Base-by-base conservation (phyloP, 2,113 vertebrate genomes). In the Philantomba maxwellii region DNA sequence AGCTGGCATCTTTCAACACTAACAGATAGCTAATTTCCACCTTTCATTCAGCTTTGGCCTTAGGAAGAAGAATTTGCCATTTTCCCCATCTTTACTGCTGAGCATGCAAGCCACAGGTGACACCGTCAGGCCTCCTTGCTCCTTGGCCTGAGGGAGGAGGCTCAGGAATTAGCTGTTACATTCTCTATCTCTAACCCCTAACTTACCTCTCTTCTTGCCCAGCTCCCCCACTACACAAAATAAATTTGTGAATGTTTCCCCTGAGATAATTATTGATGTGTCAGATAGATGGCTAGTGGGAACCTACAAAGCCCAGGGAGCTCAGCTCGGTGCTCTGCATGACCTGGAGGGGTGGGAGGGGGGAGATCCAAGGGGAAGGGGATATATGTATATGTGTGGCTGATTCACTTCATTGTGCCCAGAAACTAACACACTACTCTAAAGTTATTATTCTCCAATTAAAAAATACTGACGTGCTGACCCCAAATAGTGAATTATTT, bases 21-120 rank as follows among this genome's bases (percentile, higher is more conserved):
- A 83, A 95, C 47, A 96, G 66, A 62, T 43, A 93, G 43, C 70
- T 93, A 62, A 88, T 89, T 73, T 78, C 77, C 19, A 88, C 23
- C n/a, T 19, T 94, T 66, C 14, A 6, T 77, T 85, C 87, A 66
- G 23, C 30, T 93, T 92, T 93, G 57, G 33, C n/a, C 47, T 89
- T 90, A 8, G 39, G 77, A 78, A 73, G 57, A 85, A 19, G 3
- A 87, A 51, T 81, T 49, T 49, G 3, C 11, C 33, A 75, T 70
- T 91, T 93, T 82, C 43, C 16, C 16, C 30, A 45, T 51, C 23
- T 49, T 86, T 13, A 57, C 2, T 36, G 33, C 6, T 28, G 64
- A 66, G 14, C 23, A 51, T 9, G 53, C 33, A 53, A 43, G 70
- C 75, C 78, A 70, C 6, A 10, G 6, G 0, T 53, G 47, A 87